phyloP scores from a whole-genome alignment of 2,113 vertebrate species.

The Tursiops truncatus region DNA sequence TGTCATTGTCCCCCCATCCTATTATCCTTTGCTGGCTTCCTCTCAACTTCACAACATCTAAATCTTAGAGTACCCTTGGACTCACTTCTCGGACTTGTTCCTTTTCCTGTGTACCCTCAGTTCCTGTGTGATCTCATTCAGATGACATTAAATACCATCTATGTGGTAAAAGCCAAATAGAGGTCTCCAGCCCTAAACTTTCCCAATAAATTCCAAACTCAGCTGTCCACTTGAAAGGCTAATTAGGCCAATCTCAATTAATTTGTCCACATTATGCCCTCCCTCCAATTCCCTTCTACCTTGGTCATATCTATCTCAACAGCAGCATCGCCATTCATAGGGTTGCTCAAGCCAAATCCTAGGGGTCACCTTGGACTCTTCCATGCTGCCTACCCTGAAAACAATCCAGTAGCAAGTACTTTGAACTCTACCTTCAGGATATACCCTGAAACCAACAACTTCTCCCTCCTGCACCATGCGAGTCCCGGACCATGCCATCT shows the following conservation, averaged over 20 bases:
- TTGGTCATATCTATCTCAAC: background rate
- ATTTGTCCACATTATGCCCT: background rate
- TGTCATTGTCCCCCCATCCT: background rate
- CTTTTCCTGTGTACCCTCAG: background rate
- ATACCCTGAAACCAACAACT: background rate
- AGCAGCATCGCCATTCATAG: accelerated
- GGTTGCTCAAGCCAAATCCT: background rate
- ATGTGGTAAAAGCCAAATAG: background rate
- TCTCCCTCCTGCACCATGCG: background rate
- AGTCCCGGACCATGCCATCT: background rate
- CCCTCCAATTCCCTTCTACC: background rate
- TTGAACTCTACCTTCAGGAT: background rate
- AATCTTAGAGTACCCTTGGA: background rate
- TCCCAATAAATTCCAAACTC: background rate
- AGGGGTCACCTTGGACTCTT: background rate
- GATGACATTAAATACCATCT: background rate
- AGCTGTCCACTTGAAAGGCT: background rate
- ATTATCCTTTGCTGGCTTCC: background rate
- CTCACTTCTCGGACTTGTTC: background rate
- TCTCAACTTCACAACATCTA: background rate
- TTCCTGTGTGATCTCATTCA: background rate
- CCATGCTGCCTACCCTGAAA: background rate
- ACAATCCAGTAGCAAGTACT: background rate
- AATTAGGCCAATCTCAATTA: background rate
- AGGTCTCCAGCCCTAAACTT: background rate